These are phyloP conservation scores for Casuarius casuarius DNA, from an alignment of 2,113 vertebrate genomes.

Conservation along the genomic window DNA sequence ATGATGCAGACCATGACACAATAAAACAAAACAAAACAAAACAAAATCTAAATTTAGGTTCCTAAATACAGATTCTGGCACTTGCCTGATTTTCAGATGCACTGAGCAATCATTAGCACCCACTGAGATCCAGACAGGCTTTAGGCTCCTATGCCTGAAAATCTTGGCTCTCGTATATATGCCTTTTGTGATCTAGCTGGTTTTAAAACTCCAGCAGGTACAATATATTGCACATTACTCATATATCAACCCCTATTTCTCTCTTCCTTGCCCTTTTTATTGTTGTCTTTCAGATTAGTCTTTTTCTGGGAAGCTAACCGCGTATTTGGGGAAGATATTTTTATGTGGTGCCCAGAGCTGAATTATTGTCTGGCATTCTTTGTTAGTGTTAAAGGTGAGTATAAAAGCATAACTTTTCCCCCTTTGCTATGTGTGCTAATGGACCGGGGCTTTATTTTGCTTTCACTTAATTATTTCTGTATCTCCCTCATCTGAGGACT, in stretches of 20 bases:
- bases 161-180: neutral
- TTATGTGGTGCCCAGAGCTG: neutral
- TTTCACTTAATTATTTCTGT: neutral
- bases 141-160: neutral
- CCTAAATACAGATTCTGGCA: neutral
- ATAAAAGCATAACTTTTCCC: neutral
- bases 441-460: neutral
- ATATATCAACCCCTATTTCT: neutral
- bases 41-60: neutral
- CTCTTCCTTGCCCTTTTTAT: conserved; percentile 9
- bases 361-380: conserved; percentile 10
- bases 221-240: neutral
- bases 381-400: conserved; percentile 17
- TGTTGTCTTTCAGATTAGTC: conserved; percentile 18
- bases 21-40: neutral
- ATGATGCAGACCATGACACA: neutral
- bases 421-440: neutral
- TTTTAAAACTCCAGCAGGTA: neutral
- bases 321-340: conserved; percentile 18
- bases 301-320: conserved; percentile 14
- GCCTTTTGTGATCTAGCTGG: neutral
- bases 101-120: neutral
- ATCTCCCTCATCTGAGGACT: neutral
- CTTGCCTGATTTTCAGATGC: neutral
- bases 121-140: neutral